phyloP scores from a whole-genome alignment of 1,140 invertebrate species.

The Metaphire vulgaris region DNA sequence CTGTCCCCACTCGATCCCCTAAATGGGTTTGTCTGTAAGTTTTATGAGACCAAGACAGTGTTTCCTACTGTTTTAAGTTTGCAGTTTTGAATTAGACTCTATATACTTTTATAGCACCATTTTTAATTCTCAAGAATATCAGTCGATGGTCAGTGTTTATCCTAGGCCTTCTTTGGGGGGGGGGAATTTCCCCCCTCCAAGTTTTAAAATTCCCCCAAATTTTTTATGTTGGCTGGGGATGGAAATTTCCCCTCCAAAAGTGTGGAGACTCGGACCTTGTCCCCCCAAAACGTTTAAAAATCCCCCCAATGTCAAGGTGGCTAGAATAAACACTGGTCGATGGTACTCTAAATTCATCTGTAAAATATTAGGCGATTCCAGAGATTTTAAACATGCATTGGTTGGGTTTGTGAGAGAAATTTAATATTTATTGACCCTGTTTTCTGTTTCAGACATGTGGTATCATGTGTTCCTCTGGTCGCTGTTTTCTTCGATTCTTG shows the following conservation, averaged over 20 bases:
- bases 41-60: background rate
- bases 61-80: background rate
- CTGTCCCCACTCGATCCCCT: background rate
- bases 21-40: background rate
- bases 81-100: background rate
- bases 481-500: constrained; percentile 82
- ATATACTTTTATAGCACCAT: background rate
- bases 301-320: too few species aligned
- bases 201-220: background rate
- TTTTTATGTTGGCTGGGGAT: too few species aligned
- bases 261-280: background rate
- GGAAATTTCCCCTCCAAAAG: too few species aligned
- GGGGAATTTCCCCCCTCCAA: background rate
- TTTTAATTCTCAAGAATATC: too few species aligned
- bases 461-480: constrained; percentile 91
- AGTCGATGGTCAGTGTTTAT: too few species aligned
- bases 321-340: too few species aligned
- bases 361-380: background rate
- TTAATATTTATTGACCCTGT: background rate
- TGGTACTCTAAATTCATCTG: background rate
- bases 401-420: background rate
- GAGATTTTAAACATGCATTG: background rate
- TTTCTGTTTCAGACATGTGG: constrained; percentile 73
- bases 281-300: too few species aligned
- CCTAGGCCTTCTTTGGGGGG: background rate